Conservation (phyloP, 2,888 invertebrate species). For the Odontothrips loti region DNA sequence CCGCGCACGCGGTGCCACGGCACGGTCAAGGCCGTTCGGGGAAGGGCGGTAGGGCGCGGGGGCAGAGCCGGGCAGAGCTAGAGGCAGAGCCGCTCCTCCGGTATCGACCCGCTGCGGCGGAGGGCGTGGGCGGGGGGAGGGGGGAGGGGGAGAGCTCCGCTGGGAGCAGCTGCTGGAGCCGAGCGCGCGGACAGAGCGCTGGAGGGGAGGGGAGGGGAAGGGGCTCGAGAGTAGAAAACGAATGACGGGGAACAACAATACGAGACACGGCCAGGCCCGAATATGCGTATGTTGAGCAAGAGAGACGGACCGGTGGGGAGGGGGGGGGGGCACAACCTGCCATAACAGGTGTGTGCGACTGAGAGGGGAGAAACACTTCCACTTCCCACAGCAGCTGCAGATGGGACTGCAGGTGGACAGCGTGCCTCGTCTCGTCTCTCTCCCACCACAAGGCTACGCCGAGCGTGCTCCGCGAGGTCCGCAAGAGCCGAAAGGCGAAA, state of each 20-base stretch:
- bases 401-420: too few species aligned
- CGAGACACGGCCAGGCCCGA: not conserved
- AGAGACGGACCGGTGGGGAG: too few species aligned
- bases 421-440: too few species aligned
- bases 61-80: not conserved
- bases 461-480: too few species aligned
- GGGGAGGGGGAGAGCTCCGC: slow-evolving; percentile 13
- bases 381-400: too few species aligned
- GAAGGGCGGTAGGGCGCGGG: not conserved
- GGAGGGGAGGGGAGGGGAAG: not conserved
- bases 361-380: too few species aligned
- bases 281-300: not conserved
- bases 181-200: not conserved
- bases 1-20: not conserved
- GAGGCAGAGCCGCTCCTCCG: not conserved
- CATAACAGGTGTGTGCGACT: not conserved
- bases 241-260: slow-evolving; percentile 8
- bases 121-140: slow-evolving; percentile 29
- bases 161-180: slow-evolving; percentile 23
- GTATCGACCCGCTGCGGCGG: slow-evolving; percentile 28
- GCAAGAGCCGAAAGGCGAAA: too few species aligned
- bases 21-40: slow-evolving; percentile 28
- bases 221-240: not conserved
- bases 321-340: too few species aligned
- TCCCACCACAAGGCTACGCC: too few species aligned